Evolutionary conservation across 2,797 vertebrate genomes (phyloP).

Genomic region (Pangasius sanitwongsei): DNA sequence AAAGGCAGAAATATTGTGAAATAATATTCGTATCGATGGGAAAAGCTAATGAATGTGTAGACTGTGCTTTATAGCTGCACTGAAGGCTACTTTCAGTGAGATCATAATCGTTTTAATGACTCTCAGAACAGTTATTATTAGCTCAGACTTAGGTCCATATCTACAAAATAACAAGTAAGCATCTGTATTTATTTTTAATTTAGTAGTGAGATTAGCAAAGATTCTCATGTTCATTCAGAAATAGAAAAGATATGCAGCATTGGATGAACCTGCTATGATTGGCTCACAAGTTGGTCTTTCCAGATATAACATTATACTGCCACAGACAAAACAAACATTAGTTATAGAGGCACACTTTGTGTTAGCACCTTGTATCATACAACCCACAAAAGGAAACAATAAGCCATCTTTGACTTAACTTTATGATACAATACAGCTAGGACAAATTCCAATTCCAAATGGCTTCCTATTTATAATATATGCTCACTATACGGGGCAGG

Average conservation of each 20-base stretch:
- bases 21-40: background rate
- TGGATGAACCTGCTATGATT: background rate
- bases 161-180: background rate
- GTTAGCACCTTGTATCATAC: background rate
- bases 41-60: background rate
- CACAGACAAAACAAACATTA: background rate
- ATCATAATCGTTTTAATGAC: conserved; percentile 16
- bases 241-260: background rate
- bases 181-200: conserved; percentile 1
- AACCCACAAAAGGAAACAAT: background rate
- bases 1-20: background rate
- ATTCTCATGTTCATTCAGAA: background rate
- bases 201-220: background rate
- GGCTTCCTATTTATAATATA: background rate
- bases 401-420: background rate
- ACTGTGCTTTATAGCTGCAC: background rate
- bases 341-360: background rate
- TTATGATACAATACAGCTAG: background rate
- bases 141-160: background rate
- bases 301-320: background rate
- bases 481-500: background rate
- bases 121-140: conserved; percentile 10
- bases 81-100: conserved; percentile 12
- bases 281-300: background rate
- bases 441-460: background rate